These are phyloP conservation scores for Drosophila ezoana DNA, from an alignment of 2,888 invertebrate species.

Conservation along the genomic window DNA sequence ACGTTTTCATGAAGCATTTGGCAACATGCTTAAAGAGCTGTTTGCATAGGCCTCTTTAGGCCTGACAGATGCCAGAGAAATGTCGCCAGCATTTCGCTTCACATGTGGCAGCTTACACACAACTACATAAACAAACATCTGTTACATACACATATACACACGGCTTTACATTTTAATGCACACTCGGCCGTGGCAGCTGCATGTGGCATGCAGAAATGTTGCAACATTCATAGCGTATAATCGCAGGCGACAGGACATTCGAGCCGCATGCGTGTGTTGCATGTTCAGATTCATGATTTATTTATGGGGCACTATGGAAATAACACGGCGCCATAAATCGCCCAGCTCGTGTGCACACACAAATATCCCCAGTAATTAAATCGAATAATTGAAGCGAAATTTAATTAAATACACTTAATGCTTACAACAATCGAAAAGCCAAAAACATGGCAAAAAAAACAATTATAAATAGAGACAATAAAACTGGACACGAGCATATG, in stretches of 20 bases:
- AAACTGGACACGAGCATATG: constrained; percentile 17
- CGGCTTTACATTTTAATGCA: background rate
- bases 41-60: background rate
- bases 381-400: constrained; percentile 43
- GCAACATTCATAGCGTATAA: constrained; percentile 38
- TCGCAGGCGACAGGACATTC: constrained; percentile 39
- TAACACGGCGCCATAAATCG: constrained; percentile 35
- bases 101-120: background rate
- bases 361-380: constrained; percentile 42
- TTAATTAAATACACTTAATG: constrained; percentile 51
- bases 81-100: constrained; percentile 10
- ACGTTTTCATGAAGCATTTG: background rate
- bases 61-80: constrained; percentile 19
- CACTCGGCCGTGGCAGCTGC: background rate
- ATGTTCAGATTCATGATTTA: constrained; percentile 65
- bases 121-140: constrained; percentile 1
- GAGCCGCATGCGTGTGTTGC: constrained; percentile 64
- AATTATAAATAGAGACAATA: constrained; percentile 29
- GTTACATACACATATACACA: background rate
- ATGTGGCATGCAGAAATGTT: constrained; percentile 34
- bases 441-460: constrained; percentile 17
- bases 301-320: constrained; percentile 40
- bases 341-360: constrained; percentile 31
- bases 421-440: constrained; percentile 2
- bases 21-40: background rate